These are phyloP conservation scores for Thereva unica DNA, from an alignment of 2,888 invertebrate species.

Conservation along the genomic window DNA sequence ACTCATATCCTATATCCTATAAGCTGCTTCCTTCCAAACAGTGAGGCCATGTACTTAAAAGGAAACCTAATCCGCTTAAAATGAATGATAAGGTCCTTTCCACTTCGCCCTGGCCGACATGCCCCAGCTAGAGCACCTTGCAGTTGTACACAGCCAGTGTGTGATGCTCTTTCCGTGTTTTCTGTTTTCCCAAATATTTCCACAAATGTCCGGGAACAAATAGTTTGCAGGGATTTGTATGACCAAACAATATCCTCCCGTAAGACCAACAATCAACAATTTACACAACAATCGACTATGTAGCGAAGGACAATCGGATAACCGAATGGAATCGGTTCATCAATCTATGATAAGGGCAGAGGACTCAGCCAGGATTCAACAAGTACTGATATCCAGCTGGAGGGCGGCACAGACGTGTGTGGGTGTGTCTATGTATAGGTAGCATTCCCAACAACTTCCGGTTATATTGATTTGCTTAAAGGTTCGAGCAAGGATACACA, in stretches of 20 bases:
- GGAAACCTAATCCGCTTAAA: constrained; percentile 22
- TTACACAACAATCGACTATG: constrained; percentile 31
- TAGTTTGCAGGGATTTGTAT: constrained; percentile 28
- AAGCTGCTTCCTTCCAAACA: too few relatives aligned
- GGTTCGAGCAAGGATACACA: too few relatives aligned
- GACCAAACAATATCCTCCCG: constrained; percentile 27
- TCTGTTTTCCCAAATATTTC: constrained; percentile 25
- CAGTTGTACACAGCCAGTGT: not conserved
- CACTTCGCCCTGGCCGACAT: too few relatives aligned
- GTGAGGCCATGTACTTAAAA: not conserved
- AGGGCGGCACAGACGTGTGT: not conserved
- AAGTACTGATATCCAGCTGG: constrained; percentile 5
- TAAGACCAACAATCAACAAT: constrained; percentile 33
- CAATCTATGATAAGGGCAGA: constrained; percentile 27
- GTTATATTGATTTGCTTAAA: not conserved
- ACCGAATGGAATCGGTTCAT: constrained; percentile 26
- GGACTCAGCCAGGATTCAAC: constrained; percentile 15
- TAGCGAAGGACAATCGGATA: constrained; percentile 27
- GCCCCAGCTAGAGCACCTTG: too few relatives aligned
- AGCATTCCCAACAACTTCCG: constrained; percentile 21
- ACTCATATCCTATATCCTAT: too few relatives aligned
- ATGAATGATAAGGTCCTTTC: constrained; percentile 3
- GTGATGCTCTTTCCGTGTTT: constrained; percentile 14
- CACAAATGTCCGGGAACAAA: constrained; percentile 12
- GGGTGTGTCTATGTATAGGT: not conserved